phyloP scores from a whole-genome alignment of 2,888 invertebrate genomes.

The Gryllus longicercus region DNA sequence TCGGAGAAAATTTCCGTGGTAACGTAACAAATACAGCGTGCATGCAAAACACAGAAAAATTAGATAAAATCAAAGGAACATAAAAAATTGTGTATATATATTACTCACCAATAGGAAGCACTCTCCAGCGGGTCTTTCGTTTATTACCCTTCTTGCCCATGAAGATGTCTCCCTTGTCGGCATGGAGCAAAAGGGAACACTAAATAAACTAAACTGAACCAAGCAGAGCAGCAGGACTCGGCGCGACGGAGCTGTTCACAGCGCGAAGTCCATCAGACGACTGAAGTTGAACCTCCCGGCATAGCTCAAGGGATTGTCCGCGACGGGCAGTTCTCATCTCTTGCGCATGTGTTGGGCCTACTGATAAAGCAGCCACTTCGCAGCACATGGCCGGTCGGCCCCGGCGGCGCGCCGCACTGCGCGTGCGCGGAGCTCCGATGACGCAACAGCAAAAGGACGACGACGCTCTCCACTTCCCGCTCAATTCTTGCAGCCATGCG shows the following conservation, averaged over 20 bases:
- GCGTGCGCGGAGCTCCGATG: neutral
- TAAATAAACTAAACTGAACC: slow-evolving; percentile 18
- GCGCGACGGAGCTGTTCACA: neutral
- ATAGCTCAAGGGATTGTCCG: neutral
- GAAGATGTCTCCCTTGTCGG: slow-evolving; percentile 36
- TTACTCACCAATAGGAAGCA: slow-evolving; percentile 53
- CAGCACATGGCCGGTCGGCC: neutral
- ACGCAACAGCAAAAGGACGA: slow-evolving; percentile 2
- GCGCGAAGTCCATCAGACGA: neutral
- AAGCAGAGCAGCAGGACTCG: neutral
- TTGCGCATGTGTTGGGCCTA: slow-evolving; percentile 10
- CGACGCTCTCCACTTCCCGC: slow-evolving; percentile 19
- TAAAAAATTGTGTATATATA: slow-evolving; percentile 45
- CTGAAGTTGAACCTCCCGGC: slow-evolving; percentile 18
- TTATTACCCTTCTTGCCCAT: slow-evolving; percentile 59
- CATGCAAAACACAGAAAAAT: no score
- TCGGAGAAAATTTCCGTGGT: no score
- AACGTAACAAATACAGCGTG: no score
- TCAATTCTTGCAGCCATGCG: slow-evolving; percentile 25
- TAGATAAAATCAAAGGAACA: neutral
- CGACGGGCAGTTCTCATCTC: slow-evolving; percentile 12
- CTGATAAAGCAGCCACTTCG: neutral
- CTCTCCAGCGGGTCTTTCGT: slow-evolving; percentile 62
- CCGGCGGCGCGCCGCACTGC: neutral
- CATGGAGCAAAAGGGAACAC: slow-evolving; percentile 28